Evolutionary conservation across 2,113 vertebrate genomes (phyloP).

Genomic region (Condylura cristata): DNA sequence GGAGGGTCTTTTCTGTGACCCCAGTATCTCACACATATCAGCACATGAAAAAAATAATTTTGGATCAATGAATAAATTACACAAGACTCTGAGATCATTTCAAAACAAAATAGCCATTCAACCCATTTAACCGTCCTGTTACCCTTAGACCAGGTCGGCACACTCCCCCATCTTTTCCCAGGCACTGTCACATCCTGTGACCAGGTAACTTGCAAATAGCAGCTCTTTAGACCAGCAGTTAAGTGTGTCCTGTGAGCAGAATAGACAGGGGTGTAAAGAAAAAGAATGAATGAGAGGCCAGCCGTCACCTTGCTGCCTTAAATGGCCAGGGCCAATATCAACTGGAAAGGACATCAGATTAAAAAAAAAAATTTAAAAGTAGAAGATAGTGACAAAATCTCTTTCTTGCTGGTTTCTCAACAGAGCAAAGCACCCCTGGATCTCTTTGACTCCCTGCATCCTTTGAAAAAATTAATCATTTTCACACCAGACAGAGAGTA

Average conservation of each 20-base stretch:
- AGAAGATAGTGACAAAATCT: conserved; percentile 17
- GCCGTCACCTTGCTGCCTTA: neutral
- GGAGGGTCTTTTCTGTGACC: neutral
- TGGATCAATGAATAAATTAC: neutral
- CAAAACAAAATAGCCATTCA: neutral
- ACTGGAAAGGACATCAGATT: neutral
- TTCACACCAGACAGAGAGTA: conserved; percentile 74
- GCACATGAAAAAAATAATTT: conserved; percentile 19
- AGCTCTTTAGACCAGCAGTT: neutral
- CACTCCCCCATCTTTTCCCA: neutral
- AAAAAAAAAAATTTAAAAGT: neutral
- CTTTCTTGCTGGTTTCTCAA: conserved; percentile 29
- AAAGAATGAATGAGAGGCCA: neutral
- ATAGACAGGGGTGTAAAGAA: neutral
- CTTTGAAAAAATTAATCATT: conserved; percentile 68
- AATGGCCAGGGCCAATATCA: conserved; percentile 12
- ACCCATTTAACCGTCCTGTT: neutral
- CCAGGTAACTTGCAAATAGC: no score
- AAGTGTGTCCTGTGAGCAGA: neutral
- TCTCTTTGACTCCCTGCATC: neutral
- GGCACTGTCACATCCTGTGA: neutral
- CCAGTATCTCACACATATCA: neutral
- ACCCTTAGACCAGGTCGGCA: neutral
- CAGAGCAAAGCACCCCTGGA: neutral
- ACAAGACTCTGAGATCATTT: neutral